Evolutionary conservation across 2,113 vertebrate genomes (phyloP), one percentile per base, ranked within the genome.

Genomic region (Puma concolor): DNA sequence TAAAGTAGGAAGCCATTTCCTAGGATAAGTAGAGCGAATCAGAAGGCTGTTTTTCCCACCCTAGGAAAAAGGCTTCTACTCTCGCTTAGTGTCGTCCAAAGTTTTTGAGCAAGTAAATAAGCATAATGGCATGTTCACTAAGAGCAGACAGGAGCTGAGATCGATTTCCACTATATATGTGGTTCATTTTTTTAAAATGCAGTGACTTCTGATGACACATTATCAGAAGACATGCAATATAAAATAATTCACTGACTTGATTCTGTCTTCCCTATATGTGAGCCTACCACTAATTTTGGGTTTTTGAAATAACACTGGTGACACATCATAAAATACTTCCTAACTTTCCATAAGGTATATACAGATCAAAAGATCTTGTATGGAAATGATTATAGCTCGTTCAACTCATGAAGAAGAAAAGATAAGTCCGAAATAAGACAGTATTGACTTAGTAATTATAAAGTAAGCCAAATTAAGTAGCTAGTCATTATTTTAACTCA

Each of bases 371-470:
- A 82, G 12, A 98, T 91, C 71, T 4, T 27, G 57, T 7, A 11
- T 11, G 77, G 19, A 72, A 97, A 96, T 88, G 29, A 29, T 27
- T 95, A 33, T 10, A 52, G 64, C 82, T 83, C 89, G 79, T 0
- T 95, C 52, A 96, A 96, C 88, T 95, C 97, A 87, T 84, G 95
- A 85, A 90, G 12, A 72, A 19, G 76, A 9, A 93, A 67, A 93
- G 81, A 97, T 27, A 95, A 96, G 76, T 63, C 16, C 48, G n/a
- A 79, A 95, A 7, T 91, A 96, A 97, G 25, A 94, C 91, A 94
- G n/a, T 27, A 96, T 1, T 64, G 87, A 64, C 87, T 71, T 96
- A 57, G 9, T 64, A 97, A 0, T 2, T 13, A 97, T 2, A 92
- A 69, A 88, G 12, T 13, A 77, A 97, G 10, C 19, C 29, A 84